These are phyloP conservation scores for Drosophila littoralis DNA, from an alignment of 1,140 invertebrate species.

Conservation along the genomic window DNA sequence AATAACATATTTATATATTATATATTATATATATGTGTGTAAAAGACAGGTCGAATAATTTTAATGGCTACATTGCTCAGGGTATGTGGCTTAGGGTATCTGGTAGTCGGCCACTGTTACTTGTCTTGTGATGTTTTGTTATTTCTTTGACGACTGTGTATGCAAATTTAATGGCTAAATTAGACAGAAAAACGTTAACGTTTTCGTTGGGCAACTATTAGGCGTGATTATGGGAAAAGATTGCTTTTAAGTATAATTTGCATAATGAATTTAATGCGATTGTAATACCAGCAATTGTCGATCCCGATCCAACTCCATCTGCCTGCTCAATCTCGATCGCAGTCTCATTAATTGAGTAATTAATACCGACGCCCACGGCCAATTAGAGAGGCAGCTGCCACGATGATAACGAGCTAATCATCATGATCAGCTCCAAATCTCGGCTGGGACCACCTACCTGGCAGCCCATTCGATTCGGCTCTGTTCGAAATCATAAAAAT, in stretches of 20 bases:
- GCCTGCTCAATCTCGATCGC: too few species aligned
- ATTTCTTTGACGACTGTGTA: constrained; percentile 51
- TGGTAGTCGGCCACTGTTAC: too few species aligned
- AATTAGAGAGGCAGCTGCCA: constrained; percentile 21
- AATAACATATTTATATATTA: too few species aligned
- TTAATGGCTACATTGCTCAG: too few species aligned
- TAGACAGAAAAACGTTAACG: constrained; percentile 62
- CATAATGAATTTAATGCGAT: constrained; percentile 77
- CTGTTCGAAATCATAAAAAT: constrained; percentile 16
- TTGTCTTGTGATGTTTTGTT: constrained; percentile 1
- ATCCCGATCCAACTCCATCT: neutral
- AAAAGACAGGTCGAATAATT: too few species aligned
- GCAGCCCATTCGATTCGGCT: constrained; percentile 18
- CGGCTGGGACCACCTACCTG: constrained; percentile 59
- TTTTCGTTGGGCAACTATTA: constrained; percentile 55
- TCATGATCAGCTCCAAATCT: constrained; percentile 7
- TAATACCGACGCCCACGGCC: constrained; percentile 71
- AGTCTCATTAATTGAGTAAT: constrained; percentile 75
- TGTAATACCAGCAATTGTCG: constrained; percentile 66
- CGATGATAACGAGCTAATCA: constrained; percentile 29
- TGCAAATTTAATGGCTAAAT: constrained; percentile 83
- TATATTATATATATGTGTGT: too few species aligned
- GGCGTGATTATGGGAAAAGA: constrained; percentile 67
- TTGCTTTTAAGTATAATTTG: constrained; percentile 60
- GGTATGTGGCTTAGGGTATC: too few species aligned